Percentiles rank a stretch among this genome's conserved stretches.
These are phyloP conservation scores for Acanthopleura granulata DNA, from an alignment of 2,888 invertebrate genomes.

Conservation along the genomic window DNA sequence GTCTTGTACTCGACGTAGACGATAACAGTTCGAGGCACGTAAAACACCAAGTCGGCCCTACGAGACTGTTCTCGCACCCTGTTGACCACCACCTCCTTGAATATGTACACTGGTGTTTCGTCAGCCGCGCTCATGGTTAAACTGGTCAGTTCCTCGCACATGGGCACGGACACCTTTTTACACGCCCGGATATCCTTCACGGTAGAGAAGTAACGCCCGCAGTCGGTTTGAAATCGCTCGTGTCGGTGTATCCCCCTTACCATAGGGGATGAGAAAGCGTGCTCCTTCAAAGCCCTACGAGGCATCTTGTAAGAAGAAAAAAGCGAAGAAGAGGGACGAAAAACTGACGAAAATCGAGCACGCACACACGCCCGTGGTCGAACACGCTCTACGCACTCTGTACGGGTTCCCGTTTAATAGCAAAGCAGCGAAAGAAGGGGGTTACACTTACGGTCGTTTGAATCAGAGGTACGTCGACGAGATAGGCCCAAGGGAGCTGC, in stretches of 20 bases:
- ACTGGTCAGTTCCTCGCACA: background rate
- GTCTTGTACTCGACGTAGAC: constrained; percentile 1
- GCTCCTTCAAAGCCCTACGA: background rate
- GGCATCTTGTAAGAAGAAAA: background rate
- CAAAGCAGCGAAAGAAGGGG: no score
- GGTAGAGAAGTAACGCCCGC: background rate
- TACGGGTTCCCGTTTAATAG: no score
- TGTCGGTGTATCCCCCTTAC: background rate
- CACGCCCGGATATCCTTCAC: background rate
- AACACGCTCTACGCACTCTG: constrained; percentile 2
- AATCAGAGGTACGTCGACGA: no score
- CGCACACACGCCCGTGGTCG: background rate
- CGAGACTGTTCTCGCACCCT: background rate
- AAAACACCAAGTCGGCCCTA: constrained; percentile 1
- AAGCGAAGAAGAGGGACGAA: background rate
- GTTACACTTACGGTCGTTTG: no score
- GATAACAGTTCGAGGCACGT: background rate
- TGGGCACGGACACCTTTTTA: background rate
- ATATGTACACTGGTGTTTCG: background rate
- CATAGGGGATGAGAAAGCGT: background rate
- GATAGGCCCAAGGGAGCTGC: no score
- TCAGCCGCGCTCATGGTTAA: background rate
- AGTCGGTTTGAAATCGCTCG: background rate
- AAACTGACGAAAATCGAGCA: background rate
- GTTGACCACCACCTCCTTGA: background rate